Evolutionary conservation across 2,888 invertebrate species (phyloP).

Genomic region (Plebejus argus): DNA sequence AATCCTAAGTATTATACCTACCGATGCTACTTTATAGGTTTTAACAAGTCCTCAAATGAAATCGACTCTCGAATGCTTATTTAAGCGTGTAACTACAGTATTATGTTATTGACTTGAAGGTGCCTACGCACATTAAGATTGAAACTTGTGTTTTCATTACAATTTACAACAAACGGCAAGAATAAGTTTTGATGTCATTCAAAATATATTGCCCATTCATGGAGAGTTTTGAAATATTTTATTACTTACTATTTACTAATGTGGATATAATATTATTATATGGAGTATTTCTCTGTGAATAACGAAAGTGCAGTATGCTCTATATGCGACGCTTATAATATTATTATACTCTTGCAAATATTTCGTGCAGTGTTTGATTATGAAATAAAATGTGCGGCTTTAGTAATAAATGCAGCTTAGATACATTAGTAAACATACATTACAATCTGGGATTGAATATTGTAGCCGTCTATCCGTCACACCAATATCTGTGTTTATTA

Average conservation of each 20-base stretch:
- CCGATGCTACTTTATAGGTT: constrained; percentile 10
- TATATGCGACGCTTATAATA: constrained; percentile 7
- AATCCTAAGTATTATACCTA: not conserved
- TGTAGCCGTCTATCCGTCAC: not conserved
- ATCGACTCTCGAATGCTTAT: constrained; percentile 14
- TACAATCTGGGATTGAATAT: not conserved
- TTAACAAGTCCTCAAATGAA: not conserved
- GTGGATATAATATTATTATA: not conserved
- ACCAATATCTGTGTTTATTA: constrained; percentile 1
- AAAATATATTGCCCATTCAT: not conserved
- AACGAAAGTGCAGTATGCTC: not conserved
- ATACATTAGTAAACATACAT: not conserved
- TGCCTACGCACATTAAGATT: not conserved
- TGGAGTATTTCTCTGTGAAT: not conserved
- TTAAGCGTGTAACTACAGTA: constrained; percentile 25
- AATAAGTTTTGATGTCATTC: not conserved
- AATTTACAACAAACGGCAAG: not conserved
- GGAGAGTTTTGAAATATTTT: not conserved
- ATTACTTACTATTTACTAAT: not conserved
- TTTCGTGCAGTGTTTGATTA: not conserved
- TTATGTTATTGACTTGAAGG: not conserved
- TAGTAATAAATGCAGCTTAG: constrained; percentile 4
- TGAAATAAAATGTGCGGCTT: not conserved
- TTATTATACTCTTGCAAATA: not conserved
- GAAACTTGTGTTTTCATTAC: not conserved